Base-by-base conservation (phyloP, 2,797 vertebrate species). In the Zalophus californianus region DNA sequence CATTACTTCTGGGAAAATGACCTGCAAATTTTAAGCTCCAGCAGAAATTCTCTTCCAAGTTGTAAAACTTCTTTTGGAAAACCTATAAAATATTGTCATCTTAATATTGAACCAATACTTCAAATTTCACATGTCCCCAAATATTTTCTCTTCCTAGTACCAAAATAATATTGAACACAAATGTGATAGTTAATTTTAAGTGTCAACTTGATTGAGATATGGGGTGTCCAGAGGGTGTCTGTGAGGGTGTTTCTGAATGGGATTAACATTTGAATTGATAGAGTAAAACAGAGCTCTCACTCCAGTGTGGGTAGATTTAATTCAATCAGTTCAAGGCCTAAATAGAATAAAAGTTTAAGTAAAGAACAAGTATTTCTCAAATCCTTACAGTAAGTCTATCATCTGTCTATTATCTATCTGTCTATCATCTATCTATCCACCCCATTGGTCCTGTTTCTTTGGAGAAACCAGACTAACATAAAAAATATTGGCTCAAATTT, bases 291-390 rank as follows among this genome's bases (percentile, higher is more conserved):
- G 5, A 44, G 21, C 7, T 23, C 11, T 27, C 32, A 66, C 11
- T 4, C 15, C 41, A 48, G 1, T 12, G 4, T 9, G 21, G 5
- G 2, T 70, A 23, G 7, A 0, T 16, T 56, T 62, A 25, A 60
- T 52, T 38, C 13, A 64, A 50, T 88, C 4, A 12, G 2, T 0
- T 80, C 32, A 56, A 48, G 25, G 12, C 3, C 10, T 44, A 38
- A 32, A 41, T 23, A 68, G 32, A 80, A 60, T 44, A 64, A 50
- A 92, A 87, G 13, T 29, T 35, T 21, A 14, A 80, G 6, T 64
- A n/a, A 58, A 1, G 15, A 87, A 56, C 3, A 27, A 27, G 0
- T 64, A 3, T 77, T 86, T 60, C 21, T 3, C 29, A 84, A 16
- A 27, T 66, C 20, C 8, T 21, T 23, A 16, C 2, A 38, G 3